These are phyloP conservation scores for Rhyacophila evoluta DNA, from an alignment of 2,888 invertebrate genomes.

Conservation along the genomic window DNA sequence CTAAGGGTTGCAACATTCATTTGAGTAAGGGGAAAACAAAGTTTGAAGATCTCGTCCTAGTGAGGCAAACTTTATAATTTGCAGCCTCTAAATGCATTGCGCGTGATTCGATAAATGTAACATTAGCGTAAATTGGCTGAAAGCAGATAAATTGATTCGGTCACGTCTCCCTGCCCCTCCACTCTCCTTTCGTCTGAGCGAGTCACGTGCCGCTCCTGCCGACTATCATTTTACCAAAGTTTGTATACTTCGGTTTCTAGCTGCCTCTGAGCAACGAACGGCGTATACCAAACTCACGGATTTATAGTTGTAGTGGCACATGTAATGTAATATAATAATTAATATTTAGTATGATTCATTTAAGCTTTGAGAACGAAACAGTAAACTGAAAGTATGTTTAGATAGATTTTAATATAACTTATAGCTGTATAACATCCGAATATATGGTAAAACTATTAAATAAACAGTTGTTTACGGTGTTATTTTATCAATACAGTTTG, in stretches of 20 bases:
- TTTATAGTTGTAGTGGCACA: background rate
- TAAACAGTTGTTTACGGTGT: too few species aligned
- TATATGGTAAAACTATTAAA: too few species aligned
- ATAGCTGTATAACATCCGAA: too few species aligned
- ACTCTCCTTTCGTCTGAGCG: background rate
- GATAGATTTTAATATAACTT: too few species aligned
- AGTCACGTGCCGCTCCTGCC: slow-evolving; percentile 27
- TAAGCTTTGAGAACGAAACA: too few species aligned
- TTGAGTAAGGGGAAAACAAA: too few species aligned
- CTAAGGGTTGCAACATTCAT: too few species aligned
- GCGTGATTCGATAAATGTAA: slow-evolving; percentile 52
- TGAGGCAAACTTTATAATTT: slow-evolving; percentile 46
- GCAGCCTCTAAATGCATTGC: slow-evolving; percentile 51
- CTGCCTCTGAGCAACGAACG: background rate
- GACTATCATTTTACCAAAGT: slow-evolving; percentile 17
- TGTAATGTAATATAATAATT: too few species aligned
- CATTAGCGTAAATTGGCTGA: slow-evolving; percentile 52
- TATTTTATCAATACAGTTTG: too few species aligned
- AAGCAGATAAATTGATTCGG: slow-evolving; percentile 43
- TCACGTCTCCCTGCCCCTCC: slow-evolving; percentile 33
- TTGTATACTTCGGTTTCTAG: slow-evolving; percentile 18
- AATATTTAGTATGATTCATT: too few species aligned
- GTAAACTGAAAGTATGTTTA: too few species aligned
- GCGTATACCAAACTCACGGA: background rate
- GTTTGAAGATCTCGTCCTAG: background rate